Conservation (phyloP, 2,113 vertebrate species). For the Copsychus sechellarum region DNA sequence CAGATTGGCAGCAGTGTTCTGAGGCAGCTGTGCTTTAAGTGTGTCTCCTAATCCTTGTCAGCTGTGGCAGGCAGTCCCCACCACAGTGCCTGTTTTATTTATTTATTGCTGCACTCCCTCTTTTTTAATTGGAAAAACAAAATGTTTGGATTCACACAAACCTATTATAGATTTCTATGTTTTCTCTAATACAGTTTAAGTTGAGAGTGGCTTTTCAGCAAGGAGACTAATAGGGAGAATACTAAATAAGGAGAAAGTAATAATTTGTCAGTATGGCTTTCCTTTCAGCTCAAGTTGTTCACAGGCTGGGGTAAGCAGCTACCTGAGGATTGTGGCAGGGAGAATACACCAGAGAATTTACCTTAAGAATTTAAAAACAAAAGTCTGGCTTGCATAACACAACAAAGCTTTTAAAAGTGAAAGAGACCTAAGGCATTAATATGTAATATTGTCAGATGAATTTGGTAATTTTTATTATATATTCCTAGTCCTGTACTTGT, state of each 20-base stretch:
- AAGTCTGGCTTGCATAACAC: neutral
- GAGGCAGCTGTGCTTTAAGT: neutral
- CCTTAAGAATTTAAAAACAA: neutral
- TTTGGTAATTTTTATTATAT: neutral
- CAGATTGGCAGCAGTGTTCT: neutral
- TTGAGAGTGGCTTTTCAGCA: neutral
- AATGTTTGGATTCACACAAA: neutral
- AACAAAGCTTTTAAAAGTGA: neutral
- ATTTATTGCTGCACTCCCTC: neutral
- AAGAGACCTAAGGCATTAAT: neutral
- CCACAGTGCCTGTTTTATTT: neutral
- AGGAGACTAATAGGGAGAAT: neutral
- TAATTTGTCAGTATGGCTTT: neutral
- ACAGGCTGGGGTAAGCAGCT: neutral
- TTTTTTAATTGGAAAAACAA: neutral
- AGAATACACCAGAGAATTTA: neutral
- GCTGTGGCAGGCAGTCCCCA: neutral
- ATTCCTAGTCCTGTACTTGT: neutral
- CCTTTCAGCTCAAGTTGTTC: neutral
- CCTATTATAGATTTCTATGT: neutral
- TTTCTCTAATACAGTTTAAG: neutral
- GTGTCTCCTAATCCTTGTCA: neutral
- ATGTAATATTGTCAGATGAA: neutral
- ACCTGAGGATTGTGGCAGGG: neutral
- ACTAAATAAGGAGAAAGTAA: neutral